Evolutionary conservation across 35 echinoderm and acorn worm species (phyloP).

Genomic region (Holothuria glaberrima): DNA sequence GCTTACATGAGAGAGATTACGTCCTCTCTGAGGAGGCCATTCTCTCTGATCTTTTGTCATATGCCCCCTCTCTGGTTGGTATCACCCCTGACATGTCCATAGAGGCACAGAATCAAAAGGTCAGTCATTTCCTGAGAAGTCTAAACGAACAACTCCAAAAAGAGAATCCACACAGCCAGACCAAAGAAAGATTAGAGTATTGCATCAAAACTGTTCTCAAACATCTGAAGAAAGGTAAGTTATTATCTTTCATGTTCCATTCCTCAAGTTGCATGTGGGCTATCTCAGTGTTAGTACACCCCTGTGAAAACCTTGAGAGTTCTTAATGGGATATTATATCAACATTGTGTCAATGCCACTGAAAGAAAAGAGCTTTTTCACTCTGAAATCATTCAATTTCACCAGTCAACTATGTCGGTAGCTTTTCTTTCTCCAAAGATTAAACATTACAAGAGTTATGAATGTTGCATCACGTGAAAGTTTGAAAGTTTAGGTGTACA

Average conservation of each 20-base stretch:
- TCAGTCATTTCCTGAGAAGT: conserved; percentile 6
- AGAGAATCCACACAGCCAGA: neutral
- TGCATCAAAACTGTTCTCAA: neutral
- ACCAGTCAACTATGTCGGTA: no score
- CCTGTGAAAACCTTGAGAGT: no score
- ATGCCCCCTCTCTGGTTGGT: conserved; percentile 18
- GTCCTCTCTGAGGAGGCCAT: conserved; percentile 59
- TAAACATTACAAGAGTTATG: no score
- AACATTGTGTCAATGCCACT: no score
- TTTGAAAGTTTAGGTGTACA: no score
- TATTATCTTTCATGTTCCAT: neutral
- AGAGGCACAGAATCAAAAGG: neutral
- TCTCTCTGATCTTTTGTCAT: conserved; percentile 69
- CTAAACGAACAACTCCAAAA: neutral
- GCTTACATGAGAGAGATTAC: conserved; percentile 88
- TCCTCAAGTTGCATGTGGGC: neutral
- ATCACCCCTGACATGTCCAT: neutral
- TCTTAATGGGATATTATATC: no score
- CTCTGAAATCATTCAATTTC: no score
- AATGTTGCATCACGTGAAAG: no score
- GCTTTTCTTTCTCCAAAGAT: no score
- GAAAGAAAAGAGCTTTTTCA: no score
- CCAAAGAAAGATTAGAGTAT: neutral
- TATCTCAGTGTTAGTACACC: neutral
- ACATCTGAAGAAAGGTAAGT: neutral